Evolutionary conservation across 1,140 invertebrate genomes (phyloP).

Genomic region (Cardiocondyla obscurior): DNA sequence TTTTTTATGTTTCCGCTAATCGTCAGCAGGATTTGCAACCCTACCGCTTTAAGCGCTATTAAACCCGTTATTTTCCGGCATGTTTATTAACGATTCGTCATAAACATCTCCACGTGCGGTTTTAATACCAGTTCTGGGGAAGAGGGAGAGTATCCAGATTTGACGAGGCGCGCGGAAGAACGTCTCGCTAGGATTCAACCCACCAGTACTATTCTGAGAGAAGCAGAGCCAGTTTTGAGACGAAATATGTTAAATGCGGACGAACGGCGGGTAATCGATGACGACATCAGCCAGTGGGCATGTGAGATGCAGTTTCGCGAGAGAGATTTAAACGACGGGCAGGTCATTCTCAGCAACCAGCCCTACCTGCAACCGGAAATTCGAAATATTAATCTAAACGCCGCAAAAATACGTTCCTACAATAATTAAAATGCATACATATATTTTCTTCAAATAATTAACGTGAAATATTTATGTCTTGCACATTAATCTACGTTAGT

Average conservation of each 20-base stretch:
- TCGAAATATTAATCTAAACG: constrained; percentile 62
- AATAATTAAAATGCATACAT: background rate
- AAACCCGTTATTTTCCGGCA: constrained; percentile 47
- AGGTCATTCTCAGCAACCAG: constrained; percentile 47
- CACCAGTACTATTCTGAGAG: constrained; percentile 83
- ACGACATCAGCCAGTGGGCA: constrained; percentile 83
- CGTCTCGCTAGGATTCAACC: constrained; percentile 84
- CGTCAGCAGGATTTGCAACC: background rate
- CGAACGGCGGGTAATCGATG: constrained; percentile 79
- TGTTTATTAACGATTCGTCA: constrained; percentile 53
- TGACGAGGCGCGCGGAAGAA: constrained; percentile 85
- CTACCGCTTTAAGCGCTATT: constrained; percentile 34
- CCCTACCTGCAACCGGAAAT: constrained; percentile 65
- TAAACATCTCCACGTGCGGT: constrained; percentile 32
- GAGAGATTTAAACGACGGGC: constrained; percentile 76
- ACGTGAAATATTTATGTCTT: background rate
- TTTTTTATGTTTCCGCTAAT: background rate
- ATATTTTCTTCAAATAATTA: background rate
- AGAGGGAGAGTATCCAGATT: constrained; percentile 87
- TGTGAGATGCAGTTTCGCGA: constrained; percentile 82
- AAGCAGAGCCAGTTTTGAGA: constrained; percentile 81
- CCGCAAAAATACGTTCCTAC: constrained; percentile 17
- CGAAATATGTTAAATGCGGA: constrained; percentile 78
- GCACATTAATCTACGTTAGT: background rate
- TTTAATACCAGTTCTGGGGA: constrained; percentile 85